These are phyloP conservation scores for Drosophila fungiperda DNA, from an alignment of 2,888 invertebrate species.

Conservation along the genomic window DNA sequence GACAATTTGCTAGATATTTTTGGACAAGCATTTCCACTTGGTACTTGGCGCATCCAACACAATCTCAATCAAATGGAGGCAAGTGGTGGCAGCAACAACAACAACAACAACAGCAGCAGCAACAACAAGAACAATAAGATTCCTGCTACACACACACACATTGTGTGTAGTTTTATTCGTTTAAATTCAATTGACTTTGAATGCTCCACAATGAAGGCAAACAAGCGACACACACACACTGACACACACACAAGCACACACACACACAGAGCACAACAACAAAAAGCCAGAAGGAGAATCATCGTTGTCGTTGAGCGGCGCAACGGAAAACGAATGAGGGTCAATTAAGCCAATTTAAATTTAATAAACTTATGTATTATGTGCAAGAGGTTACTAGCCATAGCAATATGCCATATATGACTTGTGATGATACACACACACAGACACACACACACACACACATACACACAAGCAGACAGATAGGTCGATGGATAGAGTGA, in stretches of 20 bases:
- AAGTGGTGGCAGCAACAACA: slow-evolving; percentile 60
- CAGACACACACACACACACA: slow-evolving; percentile 22
- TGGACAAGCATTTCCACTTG: slow-evolving; percentile 44
- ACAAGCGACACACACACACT: slow-evolving; percentile 48
- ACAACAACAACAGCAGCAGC: slow-evolving; percentile 41
- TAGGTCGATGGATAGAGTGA: not conserved
- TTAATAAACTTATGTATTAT: slow-evolving; percentile 85
- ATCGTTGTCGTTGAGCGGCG: slow-evolving; percentile 47
- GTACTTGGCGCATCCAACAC: slow-evolving; percentile 58
- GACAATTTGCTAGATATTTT: slow-evolving; percentile 68
- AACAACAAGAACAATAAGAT: slow-evolving; percentile 44
- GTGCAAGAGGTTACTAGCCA: slow-evolving; percentile 82
- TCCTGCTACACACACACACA: slow-evolving; percentile 37
- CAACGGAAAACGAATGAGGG: slow-evolving; percentile 83
- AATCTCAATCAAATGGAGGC: slow-evolving; percentile 75
- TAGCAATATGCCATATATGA: slow-evolving; percentile 63
- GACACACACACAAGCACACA: slow-evolving; percentile 13
- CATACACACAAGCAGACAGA: not conserved
- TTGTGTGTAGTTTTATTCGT: slow-evolving; percentile 77
- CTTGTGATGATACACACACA: slow-evolving; percentile 65
- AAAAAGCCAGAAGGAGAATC: slow-evolving; percentile 31
- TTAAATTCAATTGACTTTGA: slow-evolving; percentile 80
- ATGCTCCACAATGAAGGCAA: slow-evolving; percentile 76
- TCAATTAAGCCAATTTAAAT: slow-evolving; percentile 86
- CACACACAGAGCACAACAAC: slow-evolving; percentile 2